Conservation (phyloP, 2,888 invertebrate genomes). For the Brachypterus glaber region DNA sequence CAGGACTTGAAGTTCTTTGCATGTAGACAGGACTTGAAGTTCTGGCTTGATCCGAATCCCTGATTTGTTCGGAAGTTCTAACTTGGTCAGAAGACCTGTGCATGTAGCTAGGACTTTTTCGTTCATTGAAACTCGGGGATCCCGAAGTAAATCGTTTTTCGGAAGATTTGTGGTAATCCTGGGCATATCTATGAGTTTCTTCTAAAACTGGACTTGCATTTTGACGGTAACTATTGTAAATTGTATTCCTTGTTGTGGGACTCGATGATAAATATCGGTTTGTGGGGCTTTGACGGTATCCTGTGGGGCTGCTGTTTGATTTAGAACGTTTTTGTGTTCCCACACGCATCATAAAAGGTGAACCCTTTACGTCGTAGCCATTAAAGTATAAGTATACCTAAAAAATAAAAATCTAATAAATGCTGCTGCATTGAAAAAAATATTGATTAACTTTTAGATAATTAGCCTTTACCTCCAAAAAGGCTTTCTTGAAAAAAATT, state of each 20-base stretch:
- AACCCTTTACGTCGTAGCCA: slow-evolving; percentile 74
- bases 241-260: slow-evolving; percentile 28
- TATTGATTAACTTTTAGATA: too few species aligned
- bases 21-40: slow-evolving; percentile 32
- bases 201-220: slow-evolving; percentile 30
- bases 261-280: slow-evolving; percentile 30
- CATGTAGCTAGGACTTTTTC: slow-evolving; percentile 32
- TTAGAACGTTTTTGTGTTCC: slow-evolving; percentile 60
- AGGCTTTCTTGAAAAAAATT: too few species aligned
- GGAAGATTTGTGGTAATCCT: slow-evolving; percentile 34
- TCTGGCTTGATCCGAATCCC: slow-evolving; percentile 19
- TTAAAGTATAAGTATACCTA: slow-evolving; percentile 89
- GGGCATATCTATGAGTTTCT: slow-evolving; percentile 32
- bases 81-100: slow-evolving; percentile 32
- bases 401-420: slow-evolving; percentile 20
- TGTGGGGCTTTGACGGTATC: slow-evolving; percentile 36
- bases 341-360: slow-evolving; percentile 79
- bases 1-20: slow-evolving; percentile 33
- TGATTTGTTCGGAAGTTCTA: slow-evolving; percentile 21
- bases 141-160: slow-evolving; percentile 31
- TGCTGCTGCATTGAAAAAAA: too few species aligned
- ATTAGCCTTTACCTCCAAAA: too few species aligned
- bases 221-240: slow-evolving; percentile 29
- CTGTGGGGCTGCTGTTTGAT: slow-evolving; percentile 42
- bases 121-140: slow-evolving; percentile 32